Percentiles rank a stretch among this genome's conserved stretches.
Conservation (phyloP, 1,140 invertebrate species). For the Ericerus pela region DNA sequence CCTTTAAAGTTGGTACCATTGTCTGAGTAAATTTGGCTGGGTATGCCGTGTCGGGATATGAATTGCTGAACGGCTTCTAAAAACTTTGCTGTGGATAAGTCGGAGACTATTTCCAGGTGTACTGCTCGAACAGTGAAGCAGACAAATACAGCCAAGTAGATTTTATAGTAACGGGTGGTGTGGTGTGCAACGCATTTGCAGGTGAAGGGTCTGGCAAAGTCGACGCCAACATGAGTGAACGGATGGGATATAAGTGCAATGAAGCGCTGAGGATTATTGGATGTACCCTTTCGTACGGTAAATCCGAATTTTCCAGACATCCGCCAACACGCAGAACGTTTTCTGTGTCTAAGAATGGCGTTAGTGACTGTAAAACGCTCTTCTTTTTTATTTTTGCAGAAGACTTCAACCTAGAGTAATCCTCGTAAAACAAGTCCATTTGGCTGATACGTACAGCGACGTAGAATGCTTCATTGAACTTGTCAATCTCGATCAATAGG, state of each 20-base stretch:
- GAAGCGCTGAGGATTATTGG: too few species aligned
- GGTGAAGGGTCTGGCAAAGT: slow-evolving; percentile 31
- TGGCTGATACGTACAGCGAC: too few species aligned
- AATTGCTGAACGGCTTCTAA: slow-evolving; percentile 30
- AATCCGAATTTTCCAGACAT: slow-evolving; percentile 15
- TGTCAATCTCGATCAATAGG: too few species aligned
- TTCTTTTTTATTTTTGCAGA: too few species aligned
- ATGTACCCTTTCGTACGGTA: slow-evolving; percentile 13
- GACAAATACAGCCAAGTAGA: slow-evolving; percentile 32
- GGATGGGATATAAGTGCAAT: slow-evolving; percentile 19
- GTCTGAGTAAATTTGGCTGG: slow-evolving; percentile 27
- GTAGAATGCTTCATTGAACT: too few species aligned
- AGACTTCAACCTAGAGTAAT: too few species aligned
- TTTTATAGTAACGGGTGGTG: slow-evolving; percentile 26
- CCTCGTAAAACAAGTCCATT: too few species aligned
- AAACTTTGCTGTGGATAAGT: slow-evolving; percentile 30
- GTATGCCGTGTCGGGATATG: slow-evolving; percentile 27
- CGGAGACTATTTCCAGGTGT: slow-evolving; percentile 31
- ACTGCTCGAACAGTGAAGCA: slow-evolving; percentile 31
- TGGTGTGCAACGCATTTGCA: slow-evolving; percentile 24
- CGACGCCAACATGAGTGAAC: slow-evolving; percentile 29
- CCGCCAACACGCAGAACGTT: slow-evolving; percentile 17
- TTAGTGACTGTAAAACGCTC: too few species aligned
- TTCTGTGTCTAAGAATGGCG: slow-evolving; percentile 14
- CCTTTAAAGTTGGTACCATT: slow-evolving; percentile 23